Evolutionary conservation across 2,113 vertebrate genomes (phyloP), one percentile per base, ranked within the genome.

Genomic region (Dasyprocta punctata): DNA sequence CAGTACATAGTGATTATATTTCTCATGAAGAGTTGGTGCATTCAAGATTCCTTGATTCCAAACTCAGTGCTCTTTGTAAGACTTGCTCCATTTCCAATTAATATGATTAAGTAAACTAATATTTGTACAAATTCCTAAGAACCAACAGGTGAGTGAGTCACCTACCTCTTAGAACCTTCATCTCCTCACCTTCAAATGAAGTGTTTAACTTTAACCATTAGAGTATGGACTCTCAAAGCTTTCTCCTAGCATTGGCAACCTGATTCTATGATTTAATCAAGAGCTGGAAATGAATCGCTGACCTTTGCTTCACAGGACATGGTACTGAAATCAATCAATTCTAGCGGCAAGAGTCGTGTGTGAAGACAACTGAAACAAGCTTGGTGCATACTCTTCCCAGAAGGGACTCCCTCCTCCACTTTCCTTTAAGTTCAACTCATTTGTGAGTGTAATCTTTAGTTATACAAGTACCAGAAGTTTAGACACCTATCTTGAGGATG

Each of bases 61-160:
- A 85, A 52, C 63, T 85, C 65, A 88, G 41, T 65, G 16, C 38
- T 90, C 75, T 94, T 95, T n/a, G 41, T 49, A 65, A 86, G 58
- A 69, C 22, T 13, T 60, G 7, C 16, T 3, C 52, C 30, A 60
- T 56, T 94, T 89, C 30, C 58, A 94, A 16, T 63, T 75, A 86
- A 47, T 17, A 89, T 54, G 1, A 89, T 44, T 44, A 89, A 92
- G 19, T 52, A 41, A 95, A 24, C 33, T 44, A 82, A 75, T 89
- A 94, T 77, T 92, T 88, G 33, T n/a, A 52, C 20, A 92, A 86
- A 92, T 65, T 1, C 13, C 91, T 60, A 91, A 24, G 7, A 60
- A 60, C 12, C 54, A 71, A 60, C 65, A 94, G 54, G 61, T 17
- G 28, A 56, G 22, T 52, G 41, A 67, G n/a, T 54, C 58, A 83